A percentile compares a stretch with the other conserved stretches of the same genome.
Evolutionary conservation across 2,888 invertebrate species (phyloP).

Genomic region (Crematogaster levior): DNA sequence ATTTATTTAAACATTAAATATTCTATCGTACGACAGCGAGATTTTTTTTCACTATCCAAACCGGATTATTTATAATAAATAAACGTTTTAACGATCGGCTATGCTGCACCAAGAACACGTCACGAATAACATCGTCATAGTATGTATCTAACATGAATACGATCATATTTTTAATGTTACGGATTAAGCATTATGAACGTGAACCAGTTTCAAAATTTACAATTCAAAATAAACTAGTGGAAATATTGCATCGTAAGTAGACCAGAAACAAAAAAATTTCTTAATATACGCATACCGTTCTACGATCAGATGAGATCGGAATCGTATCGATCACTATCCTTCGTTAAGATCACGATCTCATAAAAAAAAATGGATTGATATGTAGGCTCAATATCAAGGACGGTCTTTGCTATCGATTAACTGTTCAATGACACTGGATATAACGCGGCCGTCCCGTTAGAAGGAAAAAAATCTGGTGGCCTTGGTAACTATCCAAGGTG

Average conservation of each 20-base stretch:
- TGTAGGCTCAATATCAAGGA: constrained; percentile 42
- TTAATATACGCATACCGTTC: background rate
- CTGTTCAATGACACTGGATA: constrained; percentile 36
- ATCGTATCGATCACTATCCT: constrained; percentile 10
- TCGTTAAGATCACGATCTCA: constrained; percentile 7
- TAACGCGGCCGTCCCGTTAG: constrained; percentile 40
- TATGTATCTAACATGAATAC: background rate
- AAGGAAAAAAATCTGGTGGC: constrained; percentile 46
- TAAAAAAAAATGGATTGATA: constrained; percentile 1
- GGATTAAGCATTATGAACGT: background rate
- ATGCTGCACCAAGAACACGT: background rate
- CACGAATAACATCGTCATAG: background rate
- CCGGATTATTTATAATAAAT: constrained; percentile 11
- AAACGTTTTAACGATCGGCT: constrained; percentile 17
- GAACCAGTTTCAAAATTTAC: background rate
- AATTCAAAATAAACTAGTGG: background rate
- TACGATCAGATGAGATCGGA: background rate
- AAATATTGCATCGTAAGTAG: background rate
- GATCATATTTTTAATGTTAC: background rate
- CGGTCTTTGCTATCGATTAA: constrained; percentile 53
- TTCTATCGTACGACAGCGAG: background rate
- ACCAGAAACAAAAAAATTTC: too few relatives aligned
- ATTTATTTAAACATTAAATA: constrained; percentile 14
- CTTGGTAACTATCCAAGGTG: constrained; percentile 57
- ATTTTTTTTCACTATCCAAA: background rate